Evolutionary conservation across 2,888 invertebrate species (phyloP).

Genomic region (Fragum whitleyi): DNA sequence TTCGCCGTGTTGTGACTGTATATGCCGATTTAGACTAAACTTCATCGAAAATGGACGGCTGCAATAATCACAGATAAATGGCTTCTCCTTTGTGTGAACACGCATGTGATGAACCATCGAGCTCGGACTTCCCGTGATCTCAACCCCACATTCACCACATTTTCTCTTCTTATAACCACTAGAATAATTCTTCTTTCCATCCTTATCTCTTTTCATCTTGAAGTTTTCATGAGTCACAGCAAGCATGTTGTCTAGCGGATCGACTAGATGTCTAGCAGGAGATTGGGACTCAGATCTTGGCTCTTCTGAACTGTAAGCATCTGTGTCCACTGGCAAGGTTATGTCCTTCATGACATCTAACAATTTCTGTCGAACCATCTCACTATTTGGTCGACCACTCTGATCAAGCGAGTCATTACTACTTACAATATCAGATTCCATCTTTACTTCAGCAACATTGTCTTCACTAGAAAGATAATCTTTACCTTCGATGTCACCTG

Average conservation of each 20-base stretch:
- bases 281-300: conserved; percentile 30
- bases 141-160: conserved; percentile 51
- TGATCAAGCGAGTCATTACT: conserved; percentile 23
- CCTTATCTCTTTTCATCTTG: conserved; percentile 4
- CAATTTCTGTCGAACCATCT: conserved; percentile 52
- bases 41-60: conserved; percentile 60
- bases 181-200: conserved; percentile 30
- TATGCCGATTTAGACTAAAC: conserved; percentile 55
- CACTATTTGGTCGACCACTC: conserved; percentile 42
- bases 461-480: conserved; percentile 16
- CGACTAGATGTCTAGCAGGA: conserved; percentile 4
- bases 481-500: neutral
- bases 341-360: conserved; percentile 51
- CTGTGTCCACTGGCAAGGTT: conserved; percentile 20
- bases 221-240: neutral
- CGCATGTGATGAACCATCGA: conserved; percentile 53
- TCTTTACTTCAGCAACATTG: neutral
- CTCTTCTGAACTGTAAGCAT: conserved; percentile 29
- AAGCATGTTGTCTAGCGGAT: neutral
- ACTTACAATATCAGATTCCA: conserved; percentile 41
- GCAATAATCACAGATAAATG: conserved; percentile 58
- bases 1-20: conserved; percentile 55
- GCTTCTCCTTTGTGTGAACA: conserved; percentile 56
- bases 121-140: conserved; percentile 56
- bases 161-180: conserved; percentile 53